Conservation (phyloP, 1,140 invertebrate species). For the Zaprionus tsacasi region DNA sequence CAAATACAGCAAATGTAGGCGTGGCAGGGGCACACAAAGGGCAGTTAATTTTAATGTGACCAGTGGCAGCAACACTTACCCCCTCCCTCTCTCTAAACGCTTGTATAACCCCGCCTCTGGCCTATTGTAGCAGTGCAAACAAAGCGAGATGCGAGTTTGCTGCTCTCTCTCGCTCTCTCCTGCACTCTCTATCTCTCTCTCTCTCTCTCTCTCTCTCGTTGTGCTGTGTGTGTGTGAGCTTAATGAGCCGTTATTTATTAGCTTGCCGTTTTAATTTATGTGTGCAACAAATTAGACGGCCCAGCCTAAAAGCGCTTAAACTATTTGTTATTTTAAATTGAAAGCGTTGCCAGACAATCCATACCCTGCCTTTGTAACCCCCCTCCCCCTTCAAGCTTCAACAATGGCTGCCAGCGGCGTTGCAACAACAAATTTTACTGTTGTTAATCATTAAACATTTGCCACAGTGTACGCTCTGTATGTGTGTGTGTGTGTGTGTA, state of each 20-base stretch:
- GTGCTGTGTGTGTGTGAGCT: conserved; percentile 38
- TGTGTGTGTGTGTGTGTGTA: neutral
- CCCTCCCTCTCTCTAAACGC: conserved; percentile 13
- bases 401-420: neutral
- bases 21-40: conserved; percentile 29
- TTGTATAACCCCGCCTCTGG: neutral
- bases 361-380: neutral
- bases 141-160: conserved; percentile 9
- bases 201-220: conserved; percentile 4
- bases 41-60: conserved; percentile 63
- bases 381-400: neutral
- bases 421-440: conserved; percentile 30
- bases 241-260: conserved; percentile 81
- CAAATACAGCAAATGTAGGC: conserved; percentile 43
- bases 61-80: neutral
- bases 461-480: conserved; percentile 1
- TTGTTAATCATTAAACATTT: conserved; percentile 52
- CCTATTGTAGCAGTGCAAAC: neutral
- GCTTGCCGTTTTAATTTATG: conserved; percentile 75
- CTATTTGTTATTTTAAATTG: conserved; percentile 60
- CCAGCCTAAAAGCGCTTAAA: conserved; percentile 56
- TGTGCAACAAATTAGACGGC: conserved; percentile 74
- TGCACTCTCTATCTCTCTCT: neutral
- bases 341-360: conserved; percentile 28
- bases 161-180: neutral